Evolutionary conservation across 2,888 invertebrate genomes (phyloP), one percentile per base, ranked within the genome.

Genomic region (Plagiodera versicolora): DNA sequence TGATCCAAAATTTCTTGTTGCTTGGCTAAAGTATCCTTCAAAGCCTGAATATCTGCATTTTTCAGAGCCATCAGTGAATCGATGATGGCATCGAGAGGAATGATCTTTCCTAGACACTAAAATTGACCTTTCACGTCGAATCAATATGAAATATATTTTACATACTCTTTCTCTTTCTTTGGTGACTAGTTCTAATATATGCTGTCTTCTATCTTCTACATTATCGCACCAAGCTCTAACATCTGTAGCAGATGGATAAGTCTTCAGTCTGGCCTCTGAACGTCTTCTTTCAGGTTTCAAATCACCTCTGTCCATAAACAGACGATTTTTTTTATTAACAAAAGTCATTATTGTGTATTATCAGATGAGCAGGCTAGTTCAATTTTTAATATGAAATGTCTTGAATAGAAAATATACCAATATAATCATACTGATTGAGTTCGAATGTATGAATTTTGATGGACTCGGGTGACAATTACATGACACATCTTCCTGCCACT

Each of bases 151-250:
- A 20, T 28, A 11, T 14, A 17, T 4, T 2, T 14, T 53, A 53
- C 53, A 44, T 49, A 59, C 50, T 46, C 18, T 46, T 16, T 59
- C 67, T 63, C 60, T 67, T 17, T 30, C 46, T 67, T 82, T 83
- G 10, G 60, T 18, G 57, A 84, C 81, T 55, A 83, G 72, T 46
- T 85, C 85, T 18, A 85, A 79, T 63, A 86, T 79, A 67, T 85
- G 84, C 72, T 84, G 84, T 47, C 81, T 81, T 67, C 84, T 81
- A 61, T 85, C 84, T 30, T 84, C 80, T 58, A 79, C 76, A 69
- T 82, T 82, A 67, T 82, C 82, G 9, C 83, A 82, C 86, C 86
- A 86, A 1, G 85, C 84, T 55, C 86, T 76, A 1, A 84, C 79
- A 73, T 86, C 86, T 2, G 83, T 83, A 53, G 84, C 83, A 19